Evolutionary conservation across 2,797 vertebrate species (phyloP).

Genomic region (Lacerta agilis): DNA sequence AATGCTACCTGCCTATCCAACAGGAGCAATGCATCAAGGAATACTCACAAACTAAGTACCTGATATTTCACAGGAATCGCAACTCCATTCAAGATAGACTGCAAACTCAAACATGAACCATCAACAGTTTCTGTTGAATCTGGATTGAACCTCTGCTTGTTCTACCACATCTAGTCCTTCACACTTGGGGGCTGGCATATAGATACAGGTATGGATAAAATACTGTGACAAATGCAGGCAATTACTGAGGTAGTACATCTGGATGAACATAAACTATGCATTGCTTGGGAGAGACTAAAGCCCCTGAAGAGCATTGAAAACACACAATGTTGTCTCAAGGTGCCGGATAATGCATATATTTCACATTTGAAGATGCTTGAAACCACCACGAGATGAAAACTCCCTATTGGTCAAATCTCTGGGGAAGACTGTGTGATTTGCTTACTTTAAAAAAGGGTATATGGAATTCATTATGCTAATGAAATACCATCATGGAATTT

Average conservation of each 20-base stretch:
- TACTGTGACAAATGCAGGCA: constrained; percentile 31
- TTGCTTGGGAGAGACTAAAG: constrained; percentile 34
- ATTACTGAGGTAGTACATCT: constrained; percentile 16
- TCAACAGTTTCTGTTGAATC: background rate
- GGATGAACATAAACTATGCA: constrained; percentile 37
- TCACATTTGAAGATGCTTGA: constrained; percentile 48
- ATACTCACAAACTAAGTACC: background rate
- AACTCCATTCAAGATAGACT: background rate
- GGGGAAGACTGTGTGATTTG: constrained; percentile 14
- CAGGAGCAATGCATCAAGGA: background rate
- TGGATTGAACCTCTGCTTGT: background rate
- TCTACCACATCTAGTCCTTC: background rate
- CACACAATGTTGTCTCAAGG: constrained; percentile 13
- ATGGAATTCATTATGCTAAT: constrained; percentile 29
- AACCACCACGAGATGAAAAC: constrained; percentile 52
- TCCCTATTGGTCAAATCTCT: constrained; percentile 38
- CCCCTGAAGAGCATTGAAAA: constrained; percentile 36
- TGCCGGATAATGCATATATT: constrained; percentile 49
- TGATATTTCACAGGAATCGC: background rate
- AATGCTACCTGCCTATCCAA: background rate
- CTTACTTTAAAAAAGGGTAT: constrained; percentile 39
- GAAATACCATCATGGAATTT: constrained; percentile 19
- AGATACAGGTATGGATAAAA: background rate
- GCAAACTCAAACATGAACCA: background rate
- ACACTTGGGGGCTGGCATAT: background rate